Conservation (phyloP, 2,888 invertebrate genomes). For the Dione vanillae region DNA sequence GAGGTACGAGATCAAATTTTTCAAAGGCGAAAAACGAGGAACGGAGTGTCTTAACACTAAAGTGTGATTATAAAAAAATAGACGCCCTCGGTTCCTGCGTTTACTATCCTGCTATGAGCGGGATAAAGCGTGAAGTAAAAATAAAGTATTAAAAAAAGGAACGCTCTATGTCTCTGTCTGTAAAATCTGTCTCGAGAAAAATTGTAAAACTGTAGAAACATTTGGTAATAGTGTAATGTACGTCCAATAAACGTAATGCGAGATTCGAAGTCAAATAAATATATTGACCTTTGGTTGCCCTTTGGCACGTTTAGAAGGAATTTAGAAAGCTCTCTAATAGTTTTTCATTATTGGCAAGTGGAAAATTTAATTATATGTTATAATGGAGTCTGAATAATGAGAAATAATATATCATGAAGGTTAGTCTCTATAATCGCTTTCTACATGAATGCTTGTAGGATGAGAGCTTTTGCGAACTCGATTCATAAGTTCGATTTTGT, state of each 20-base stretch:
- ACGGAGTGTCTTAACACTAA: too few relatives aligned
- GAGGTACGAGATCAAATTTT: too few relatives aligned
- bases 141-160: too few relatives aligned
- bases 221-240: neutral
- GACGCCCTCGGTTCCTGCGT: too few relatives aligned
- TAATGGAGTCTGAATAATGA: conserved; percentile 16
- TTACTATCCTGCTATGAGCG: too few relatives aligned
- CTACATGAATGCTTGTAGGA: neutral
- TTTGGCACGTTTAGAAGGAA: conserved; percentile 24
- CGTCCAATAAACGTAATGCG: conserved; percentile 1
- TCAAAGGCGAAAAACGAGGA: too few relatives aligned
- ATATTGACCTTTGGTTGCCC: conserved; percentile 16
- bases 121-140: too few relatives aligned
- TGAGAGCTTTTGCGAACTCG: neutral
- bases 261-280: conserved; percentile 10
- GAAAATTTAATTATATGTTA: conserved; percentile 21
- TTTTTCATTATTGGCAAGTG: conserved; percentile 26
- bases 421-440: conserved; percentile 6
- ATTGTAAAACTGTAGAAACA: neutral
- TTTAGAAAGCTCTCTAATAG: conserved; percentile 26
- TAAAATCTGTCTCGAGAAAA: too few relatives aligned
- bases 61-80: too few relatives aligned
- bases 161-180: too few relatives aligned
- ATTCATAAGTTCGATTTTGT: neutral
- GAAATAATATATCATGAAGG: conserved; percentile 15